Evolutionary conservation across 2,888 invertebrate genomes (phyloP), one percentile per base, ranked within the genome.

Genomic region (Vandiemenella viatica): DNA sequence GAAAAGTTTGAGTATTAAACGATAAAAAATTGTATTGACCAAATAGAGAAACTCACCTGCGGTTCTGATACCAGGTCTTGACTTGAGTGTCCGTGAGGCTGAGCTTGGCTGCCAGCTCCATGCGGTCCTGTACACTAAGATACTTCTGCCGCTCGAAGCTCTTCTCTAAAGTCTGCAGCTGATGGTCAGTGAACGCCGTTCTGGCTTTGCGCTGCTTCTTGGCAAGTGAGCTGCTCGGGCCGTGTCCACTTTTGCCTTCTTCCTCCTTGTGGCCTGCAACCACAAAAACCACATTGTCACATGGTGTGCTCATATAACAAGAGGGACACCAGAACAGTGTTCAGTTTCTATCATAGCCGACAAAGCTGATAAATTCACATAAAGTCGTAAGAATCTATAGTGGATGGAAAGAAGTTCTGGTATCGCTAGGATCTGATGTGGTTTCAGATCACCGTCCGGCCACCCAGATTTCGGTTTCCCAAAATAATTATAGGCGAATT

Each of bases 1-100:
- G n/a, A n/a, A n/a, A n/a, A n/a, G n/a, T n/a, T n/a, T n/a, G n/a
- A n/a, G n/a, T n/a, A n/a, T n/a, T n/a, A n/a, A n/a, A n/a, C n/a
- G n/a, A n/a, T n/a, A n/a, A n/a, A n/a, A n/a, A n/a, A n/a, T n/a
- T n/a, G n/a, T n/a, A n/a, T n/a, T n/a, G n/a, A n/a, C n/a, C n/a
- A n/a, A n/a, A n/a, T n/a, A n/a, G n/a, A n/a, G n/a, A n/a, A n/a
- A 66, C 78, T 74, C 66, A 92, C 95, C 96, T 81, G 75, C 97
- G 76, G 66, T 97, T 97, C 69, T 97, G 96, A 70, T 97, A 97
- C 97, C 98, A 98, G 61, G 98, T 98, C 71, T 98, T 98, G 65
- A 98, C 97, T 75, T 99, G 98, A 46, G 97, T 98, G 69, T 98
- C 98, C 40, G 92, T 93, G 50, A 98, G 77, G 60, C 91, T 89